Percentiles rank a stretch among this genome's conserved stretches.
These are phyloP conservation scores for Ormia ochracea DNA, from an alignment of 2,888 invertebrate genomes.

Conservation along the genomic window DNA sequence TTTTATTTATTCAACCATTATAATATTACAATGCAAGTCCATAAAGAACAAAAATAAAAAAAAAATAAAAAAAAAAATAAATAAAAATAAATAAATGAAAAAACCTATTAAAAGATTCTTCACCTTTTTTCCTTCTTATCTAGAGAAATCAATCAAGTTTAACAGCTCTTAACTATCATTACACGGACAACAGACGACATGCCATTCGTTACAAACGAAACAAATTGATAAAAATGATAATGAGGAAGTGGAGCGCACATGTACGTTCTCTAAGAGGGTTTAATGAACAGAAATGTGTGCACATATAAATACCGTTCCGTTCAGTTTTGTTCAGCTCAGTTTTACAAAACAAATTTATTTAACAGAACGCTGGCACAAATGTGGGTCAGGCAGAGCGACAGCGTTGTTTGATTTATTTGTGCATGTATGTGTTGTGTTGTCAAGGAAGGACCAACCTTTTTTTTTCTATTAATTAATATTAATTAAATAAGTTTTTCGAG, in stretches of 20 bases:
- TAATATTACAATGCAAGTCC: constrained; percentile 9
- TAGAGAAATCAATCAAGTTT: constrained; percentile 56
- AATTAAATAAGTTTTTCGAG: no score
- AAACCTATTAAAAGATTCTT: constrained; percentile 52
- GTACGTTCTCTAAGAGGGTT: neutral
- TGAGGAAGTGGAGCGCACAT: constrained; percentile 11
- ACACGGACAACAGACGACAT: constrained; percentile 43
- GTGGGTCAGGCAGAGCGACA: neutral
- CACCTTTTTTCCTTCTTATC: constrained; percentile 49
- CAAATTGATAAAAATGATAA: constrained; percentile 36
- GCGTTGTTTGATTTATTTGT: neutral
- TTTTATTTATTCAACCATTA: constrained; percentile 42
- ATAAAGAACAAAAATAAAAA: constrained; percentile 6
- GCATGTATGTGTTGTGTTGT: neutral
- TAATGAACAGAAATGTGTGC: neutral
- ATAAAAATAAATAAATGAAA: no score
- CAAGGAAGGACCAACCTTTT: no score
- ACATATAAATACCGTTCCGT: no score
- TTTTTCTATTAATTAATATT: no score
- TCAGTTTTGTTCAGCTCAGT: no score
- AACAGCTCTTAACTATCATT: constrained; percentile 46
- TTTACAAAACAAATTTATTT: neutral
- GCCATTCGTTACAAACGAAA: constrained; percentile 14
- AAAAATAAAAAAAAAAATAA: neutral
- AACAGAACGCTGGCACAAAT: neutral